Evolutionary conservation across 2,797 vertebrate species (phyloP).

Genomic region (Artibeus lituratus): DNA sequence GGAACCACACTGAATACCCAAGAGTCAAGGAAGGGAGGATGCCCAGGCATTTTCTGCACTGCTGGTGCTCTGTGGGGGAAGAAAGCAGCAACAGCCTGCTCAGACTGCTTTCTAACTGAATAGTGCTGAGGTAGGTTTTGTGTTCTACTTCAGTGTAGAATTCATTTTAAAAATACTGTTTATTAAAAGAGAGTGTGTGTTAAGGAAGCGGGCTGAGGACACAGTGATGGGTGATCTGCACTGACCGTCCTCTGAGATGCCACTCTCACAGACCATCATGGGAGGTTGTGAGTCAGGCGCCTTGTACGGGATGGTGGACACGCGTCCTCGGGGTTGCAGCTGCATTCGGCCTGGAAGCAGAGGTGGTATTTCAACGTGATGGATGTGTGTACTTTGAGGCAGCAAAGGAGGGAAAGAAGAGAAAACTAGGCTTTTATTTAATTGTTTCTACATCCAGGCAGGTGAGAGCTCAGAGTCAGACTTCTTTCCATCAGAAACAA

Average conservation of each 20-base stretch:
- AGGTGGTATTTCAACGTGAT: not conserved
- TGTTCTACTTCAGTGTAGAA: not conserved
- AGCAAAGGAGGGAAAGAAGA: not conserved
- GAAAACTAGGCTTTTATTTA: not conserved
- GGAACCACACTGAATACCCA: not conserved
- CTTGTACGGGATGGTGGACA: accelerated
- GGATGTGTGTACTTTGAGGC: not conserved
- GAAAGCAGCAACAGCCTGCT: accelerated
- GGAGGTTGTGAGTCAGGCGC: not conserved
- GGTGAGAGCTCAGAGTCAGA: not conserved
- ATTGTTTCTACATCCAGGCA: not conserved
- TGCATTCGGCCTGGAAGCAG: not conserved
- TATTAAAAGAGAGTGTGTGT: not conserved
- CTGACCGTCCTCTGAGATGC: not conserved
- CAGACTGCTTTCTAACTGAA: not conserved
- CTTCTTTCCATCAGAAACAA: not conserved
- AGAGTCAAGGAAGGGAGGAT: not conserved
- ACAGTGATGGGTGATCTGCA: not conserved
- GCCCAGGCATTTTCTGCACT: not conserved
- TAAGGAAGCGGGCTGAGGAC: not conserved
- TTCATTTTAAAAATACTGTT: not conserved
- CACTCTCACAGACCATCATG: accelerated
- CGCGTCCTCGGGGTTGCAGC: not conserved
- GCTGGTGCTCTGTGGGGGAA: accelerated
- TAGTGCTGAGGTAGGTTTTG: not conserved